Conservation (phyloP, 2,888 invertebrate genomes). For the Euplexia lucipara region DNA sequence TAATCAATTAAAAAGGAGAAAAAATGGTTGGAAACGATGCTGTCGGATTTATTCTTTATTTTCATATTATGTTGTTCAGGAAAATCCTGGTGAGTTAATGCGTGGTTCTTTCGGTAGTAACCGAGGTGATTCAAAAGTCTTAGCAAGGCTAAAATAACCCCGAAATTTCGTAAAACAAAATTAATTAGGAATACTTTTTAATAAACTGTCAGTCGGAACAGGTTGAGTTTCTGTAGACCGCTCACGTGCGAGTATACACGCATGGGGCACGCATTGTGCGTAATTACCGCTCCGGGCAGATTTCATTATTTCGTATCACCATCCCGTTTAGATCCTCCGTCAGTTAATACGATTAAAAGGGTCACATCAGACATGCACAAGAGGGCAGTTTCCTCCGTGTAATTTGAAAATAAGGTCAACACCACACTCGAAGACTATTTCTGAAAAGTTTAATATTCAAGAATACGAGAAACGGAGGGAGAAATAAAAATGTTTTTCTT, state of each 20-base stretch:
- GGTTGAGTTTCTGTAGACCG: conserved; percentile 51
- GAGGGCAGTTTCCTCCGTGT: conserved; percentile 69
- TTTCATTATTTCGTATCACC: conserved; percentile 83
- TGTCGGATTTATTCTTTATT: background rate
- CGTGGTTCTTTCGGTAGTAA: background rate
- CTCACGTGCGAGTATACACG: conserved; percentile 59
- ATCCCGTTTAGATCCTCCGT: conserved; percentile 77
- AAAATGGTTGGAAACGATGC: background rate
- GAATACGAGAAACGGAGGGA: conserved; percentile 57
- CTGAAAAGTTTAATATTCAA: conserved; percentile 58
- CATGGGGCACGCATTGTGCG: conserved; percentile 76
- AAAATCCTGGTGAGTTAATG: background rate
- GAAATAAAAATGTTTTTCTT: conserved; percentile 76
- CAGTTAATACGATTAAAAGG: conserved; percentile 84
- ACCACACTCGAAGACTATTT: conserved; percentile 64
- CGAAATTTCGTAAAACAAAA: conserved; percentile 43
- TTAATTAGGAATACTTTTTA: conserved; percentile 64
- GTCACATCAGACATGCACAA: conserved; percentile 76
- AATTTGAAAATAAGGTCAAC: conserved; percentile 75
- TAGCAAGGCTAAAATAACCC: background rate
- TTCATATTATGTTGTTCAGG: background rate
- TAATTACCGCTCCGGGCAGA: conserved; percentile 80
- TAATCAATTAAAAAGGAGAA: background rate
- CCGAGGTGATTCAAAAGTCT: conserved; percentile 1
- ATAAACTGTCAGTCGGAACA: conserved; percentile 66